Base-by-base conservation (phyloP, 2,888 invertebrate species). In the Noctuana brunneofusca region DNA sequence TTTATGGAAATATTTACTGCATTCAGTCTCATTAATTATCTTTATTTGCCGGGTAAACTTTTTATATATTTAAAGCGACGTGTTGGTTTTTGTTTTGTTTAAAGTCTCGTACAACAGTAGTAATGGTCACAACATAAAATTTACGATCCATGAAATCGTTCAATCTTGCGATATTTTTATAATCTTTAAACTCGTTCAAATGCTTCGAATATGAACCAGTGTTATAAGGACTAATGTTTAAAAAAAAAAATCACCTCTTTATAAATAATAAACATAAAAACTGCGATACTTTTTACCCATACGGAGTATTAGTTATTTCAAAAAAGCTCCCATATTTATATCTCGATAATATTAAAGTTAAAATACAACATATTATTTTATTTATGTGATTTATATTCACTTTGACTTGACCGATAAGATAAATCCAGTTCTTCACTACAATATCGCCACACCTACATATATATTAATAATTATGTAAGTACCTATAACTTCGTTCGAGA, bases 401-500 rank as follows among this genome's bases (percentile, higher is more conserved):
- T 49, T 55, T 55, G 49, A 62, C 27, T 46, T 62, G 59, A 52
- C 58, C 50, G 64, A 64, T 64, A 59, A 64, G 64, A 62, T 62
- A 55, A 62, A 27, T 22, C 12, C 35, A 20, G 55, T 62, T 20
- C 27, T 46, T 41, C 24, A 14, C 48, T n/a, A 27, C 48, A 32
- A 30, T 27, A 32, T 38, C 38, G 30, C 20, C 30, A 18, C n/a
- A 16, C n/a, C n/a, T n/a, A n/a, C n/a, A n/a, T n/a, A n/a, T n/a
- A n/a, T n/a, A n/a, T n/a, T n/a, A n/a, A n/a, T n/a, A n/a, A n/a
- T n/a, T n/a, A n/a, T n/a, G n/a, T n/a, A 18, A 43, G 43, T 65
- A 63, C 64, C 55, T 9, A 11, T 48, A 22, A 12, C 6, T 48
- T 78, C 74, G 70, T 67, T 75, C 68, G 69, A 55, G 75, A 80